Percentiles rank a stretch among this genome's conserved stretches.
Conservation (phyloP, 2,888 invertebrate genomes). For the Ephialtes manifestator region DNA sequence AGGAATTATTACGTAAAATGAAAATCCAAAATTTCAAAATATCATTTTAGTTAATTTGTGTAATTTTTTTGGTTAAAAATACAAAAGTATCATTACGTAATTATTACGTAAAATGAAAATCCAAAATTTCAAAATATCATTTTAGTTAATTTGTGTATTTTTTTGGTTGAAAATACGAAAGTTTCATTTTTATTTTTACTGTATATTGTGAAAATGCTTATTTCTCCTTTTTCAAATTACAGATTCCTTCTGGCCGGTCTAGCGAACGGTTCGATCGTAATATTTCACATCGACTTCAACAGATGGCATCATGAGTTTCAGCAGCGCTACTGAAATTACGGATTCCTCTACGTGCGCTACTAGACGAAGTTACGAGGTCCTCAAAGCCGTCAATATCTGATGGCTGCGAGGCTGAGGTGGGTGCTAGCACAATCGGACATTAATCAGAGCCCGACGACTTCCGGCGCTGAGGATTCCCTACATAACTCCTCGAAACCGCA, state of each 20-base stretch:
- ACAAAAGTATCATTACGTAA: too few relatives aligned
- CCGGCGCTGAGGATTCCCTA: background rate
- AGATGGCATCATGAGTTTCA: conserved; percentile 99
- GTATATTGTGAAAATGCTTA: background rate
- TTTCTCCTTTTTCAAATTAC: conserved; percentile 77
- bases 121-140: too few relatives aligned
- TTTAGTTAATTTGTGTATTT: too few relatives aligned
- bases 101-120: too few relatives aligned
- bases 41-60: too few relatives aligned
- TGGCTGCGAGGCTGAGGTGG: conserved; percentile 14
- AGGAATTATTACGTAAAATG: too few relatives aligned
- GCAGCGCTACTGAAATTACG: conserved; percentile 92
- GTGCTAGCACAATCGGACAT: conserved; percentile 49
- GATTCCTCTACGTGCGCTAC: conserved; percentile 72
- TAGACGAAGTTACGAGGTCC: conserved; percentile 50
- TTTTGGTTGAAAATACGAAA: too few relatives aligned
- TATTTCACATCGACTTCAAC: conserved; percentile 99
- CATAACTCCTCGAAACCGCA: background rate
- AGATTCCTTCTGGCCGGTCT: conserved; percentile 99
- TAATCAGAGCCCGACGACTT: conserved; percentile 39
- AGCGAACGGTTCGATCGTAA: conserved; percentile 98
- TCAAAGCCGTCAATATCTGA: conserved; percentile 2
- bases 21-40: too few relatives aligned
- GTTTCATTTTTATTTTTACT: too few relatives aligned
- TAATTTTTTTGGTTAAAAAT: too few relatives aligned